Percentiles rank a stretch among this genome's conserved stretches.
Conservation (phyloP, 92 coral and sea anemone species). For the Parazoanthus atlanticus region DNA sequence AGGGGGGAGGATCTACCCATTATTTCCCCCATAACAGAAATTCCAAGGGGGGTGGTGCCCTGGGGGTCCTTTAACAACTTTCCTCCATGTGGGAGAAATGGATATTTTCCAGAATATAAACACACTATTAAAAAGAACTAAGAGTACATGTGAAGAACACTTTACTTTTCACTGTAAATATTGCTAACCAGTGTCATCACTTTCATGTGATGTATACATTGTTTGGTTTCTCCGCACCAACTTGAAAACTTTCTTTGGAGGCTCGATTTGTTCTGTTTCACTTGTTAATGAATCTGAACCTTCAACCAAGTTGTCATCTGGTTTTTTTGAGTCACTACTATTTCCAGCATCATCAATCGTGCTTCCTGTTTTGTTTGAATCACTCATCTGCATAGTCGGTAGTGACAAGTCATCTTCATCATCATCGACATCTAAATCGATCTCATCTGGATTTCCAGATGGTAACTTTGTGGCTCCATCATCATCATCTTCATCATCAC, state of each 20-base stretch:
- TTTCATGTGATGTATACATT: slow-evolving; percentile 71
- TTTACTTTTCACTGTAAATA: background rate
- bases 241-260: slow-evolving; percentile 74
- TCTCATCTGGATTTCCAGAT: slow-evolving; percentile 68
- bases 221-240: slow-evolving; percentile 90
- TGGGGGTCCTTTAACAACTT: too few species aligned
- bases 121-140: too few species aligned
- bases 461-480: background rate
- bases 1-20: too few species aligned
- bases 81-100: too few species aligned
- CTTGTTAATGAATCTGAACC: background rate
- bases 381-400: background rate
- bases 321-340: background rate
- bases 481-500: slow-evolving; percentile 69
- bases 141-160: too few species aligned
- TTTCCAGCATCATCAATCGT: background rate
- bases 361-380: slow-evolving; percentile 13
- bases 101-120: too few species aligned
- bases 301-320: background rate
- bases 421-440: slow-evolving; percentile 47
- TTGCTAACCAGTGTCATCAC: slow-evolving; percentile 27
- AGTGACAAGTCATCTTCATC: slow-evolving; percentile 2
- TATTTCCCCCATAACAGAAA: too few species aligned
- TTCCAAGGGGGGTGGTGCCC: too few species aligned
- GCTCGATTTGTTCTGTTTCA: slow-evolving; percentile 53